A percentile compares a stretch with the other conserved stretches of the same genome.
Evolutionary conservation across 2,113 vertebrate genomes (phyloP).

Genomic region (Scomber colias): DNA sequence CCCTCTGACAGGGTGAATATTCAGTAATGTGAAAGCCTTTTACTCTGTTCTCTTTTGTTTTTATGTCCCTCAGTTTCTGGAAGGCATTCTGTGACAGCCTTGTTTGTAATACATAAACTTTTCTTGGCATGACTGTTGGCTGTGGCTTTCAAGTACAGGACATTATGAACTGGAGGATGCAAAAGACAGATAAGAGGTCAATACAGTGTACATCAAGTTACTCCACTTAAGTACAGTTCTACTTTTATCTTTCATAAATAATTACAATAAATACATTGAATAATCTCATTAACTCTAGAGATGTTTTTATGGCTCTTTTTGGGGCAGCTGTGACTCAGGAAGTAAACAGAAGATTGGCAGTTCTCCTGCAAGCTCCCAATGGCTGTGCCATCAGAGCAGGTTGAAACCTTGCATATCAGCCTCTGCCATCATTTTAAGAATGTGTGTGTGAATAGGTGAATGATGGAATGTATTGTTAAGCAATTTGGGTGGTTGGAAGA

Average conservation of each 20-base stretch:
- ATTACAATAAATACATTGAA: too few relatives aligned
- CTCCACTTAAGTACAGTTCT: too few relatives aligned
- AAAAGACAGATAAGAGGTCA: conserved; percentile 10
- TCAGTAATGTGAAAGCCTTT: neutral
- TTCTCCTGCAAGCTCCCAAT: too few relatives aligned
- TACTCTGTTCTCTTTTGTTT: conserved; percentile 9
- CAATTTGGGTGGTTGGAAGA: too few relatives aligned
- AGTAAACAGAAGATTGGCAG: too few relatives aligned
- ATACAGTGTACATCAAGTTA: neutral
- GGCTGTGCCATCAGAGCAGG: too few relatives aligned
- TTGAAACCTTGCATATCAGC: too few relatives aligned
- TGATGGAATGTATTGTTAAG: too few relatives aligned
- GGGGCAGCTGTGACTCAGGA: too few relatives aligned
- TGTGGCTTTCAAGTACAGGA: neutral
- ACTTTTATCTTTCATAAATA: too few relatives aligned
- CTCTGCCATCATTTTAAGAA: too few relatives aligned
- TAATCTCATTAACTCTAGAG: neutral
- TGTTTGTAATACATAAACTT: conserved; percentile 33
- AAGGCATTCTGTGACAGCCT: conserved; percentile 16
- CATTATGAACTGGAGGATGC: neutral
- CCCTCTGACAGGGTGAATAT: neutral
- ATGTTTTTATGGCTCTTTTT: neutral
- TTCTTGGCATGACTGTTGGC: conserved; percentile 22
- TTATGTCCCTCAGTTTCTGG: conserved; percentile 4
- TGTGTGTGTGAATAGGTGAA: too few relatives aligned